Conservation (phyloP, 2,113 vertebrate species). For the Terrapene triunguis region DNA sequence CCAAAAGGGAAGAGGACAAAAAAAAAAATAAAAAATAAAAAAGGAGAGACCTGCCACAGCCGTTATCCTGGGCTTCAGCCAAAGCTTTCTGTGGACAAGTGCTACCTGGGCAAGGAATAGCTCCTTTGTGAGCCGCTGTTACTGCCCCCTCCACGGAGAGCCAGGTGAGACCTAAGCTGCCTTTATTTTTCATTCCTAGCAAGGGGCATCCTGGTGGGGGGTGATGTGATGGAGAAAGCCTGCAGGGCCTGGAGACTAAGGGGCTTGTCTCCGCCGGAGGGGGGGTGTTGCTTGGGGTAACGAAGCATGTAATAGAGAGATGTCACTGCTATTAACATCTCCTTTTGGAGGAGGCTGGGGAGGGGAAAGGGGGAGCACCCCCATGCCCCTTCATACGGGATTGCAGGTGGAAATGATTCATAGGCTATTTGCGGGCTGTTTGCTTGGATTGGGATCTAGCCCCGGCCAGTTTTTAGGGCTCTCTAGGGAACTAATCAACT, state of each 20-base stretch:
- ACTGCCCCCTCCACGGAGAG: background rate
- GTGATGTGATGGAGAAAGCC: background rate
- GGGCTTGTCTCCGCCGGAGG: background rate
- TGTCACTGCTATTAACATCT: background rate
- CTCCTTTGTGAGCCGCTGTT: background rate
- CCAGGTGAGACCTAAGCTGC: background rate
- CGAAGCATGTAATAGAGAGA: background rate
- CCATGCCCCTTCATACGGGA: background rate
- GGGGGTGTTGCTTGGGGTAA: background rate
- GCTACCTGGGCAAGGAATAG: background rate
- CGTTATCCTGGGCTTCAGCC: background rate
- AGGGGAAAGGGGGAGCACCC: background rate
- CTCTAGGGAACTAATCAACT: background rate
- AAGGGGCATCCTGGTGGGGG: background rate
- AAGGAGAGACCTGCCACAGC: background rate
- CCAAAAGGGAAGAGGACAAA: background rate
- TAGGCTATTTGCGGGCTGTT: background rate
- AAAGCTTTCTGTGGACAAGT: slow-evolving; percentile 9
- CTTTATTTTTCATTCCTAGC: background rate
- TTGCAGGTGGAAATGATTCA: background rate
- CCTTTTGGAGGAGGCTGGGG: background rate
- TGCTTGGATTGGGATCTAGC: background rate
- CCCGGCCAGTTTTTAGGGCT: background rate
- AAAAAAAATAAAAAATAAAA: background rate
- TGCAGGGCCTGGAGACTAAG: background rate